These are phyloP conservation scores for Vireo altiloquus DNA, from an alignment of 2,113 vertebrate species.

Conservation along the genomic window DNA sequence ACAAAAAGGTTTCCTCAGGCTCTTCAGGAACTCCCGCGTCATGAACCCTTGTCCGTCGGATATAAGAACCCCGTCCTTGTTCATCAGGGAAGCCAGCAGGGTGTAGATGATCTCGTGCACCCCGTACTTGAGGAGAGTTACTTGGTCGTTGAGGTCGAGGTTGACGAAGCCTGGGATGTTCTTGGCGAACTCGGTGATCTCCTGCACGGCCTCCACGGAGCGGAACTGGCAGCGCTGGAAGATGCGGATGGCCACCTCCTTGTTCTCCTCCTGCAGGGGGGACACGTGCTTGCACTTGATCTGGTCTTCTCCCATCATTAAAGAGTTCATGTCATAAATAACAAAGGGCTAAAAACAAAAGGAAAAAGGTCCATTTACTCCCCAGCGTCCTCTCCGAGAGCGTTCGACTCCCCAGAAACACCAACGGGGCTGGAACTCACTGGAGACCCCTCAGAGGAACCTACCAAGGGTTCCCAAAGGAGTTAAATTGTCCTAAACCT, in stretches of 20 bases:
- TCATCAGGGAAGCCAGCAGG: slow-evolving; percentile 96
- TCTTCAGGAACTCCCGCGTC: slow-evolving; percentile 98
- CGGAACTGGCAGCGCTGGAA: slow-evolving; percentile 95
- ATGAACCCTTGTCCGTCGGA: slow-evolving; percentile 97
- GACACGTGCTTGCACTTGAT: slow-evolving; percentile 86
- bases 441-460: neutral
- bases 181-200: slow-evolving; percentile 97
- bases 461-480: neutral
- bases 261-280: slow-evolving; percentile 80
- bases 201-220: slow-evolving; percentile 92
- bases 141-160: slow-evolving; percentile 97
- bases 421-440: neutral
- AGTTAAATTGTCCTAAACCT: neutral
- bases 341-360: slow-evolving; percentile 86
- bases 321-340: slow-evolving; percentile 97
- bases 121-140: slow-evolving; percentile 95
- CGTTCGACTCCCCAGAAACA: neutral
- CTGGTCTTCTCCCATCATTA: slow-evolving; percentile 93
- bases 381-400: neutral
- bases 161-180: slow-evolving; percentile 91
- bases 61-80: slow-evolving; percentile 96
- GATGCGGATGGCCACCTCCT: slow-evolving; percentile 92
- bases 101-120: slow-evolving; percentile 97
- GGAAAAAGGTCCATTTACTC: slow-evolving; percentile 14
- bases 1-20: slow-evolving; percentile 92